A percentile compares a stretch with the other conserved stretches of the same genome.
phyloP scores from a whole-genome alignment of 2,888 invertebrate species.

The Acronicta alni region DNA sequence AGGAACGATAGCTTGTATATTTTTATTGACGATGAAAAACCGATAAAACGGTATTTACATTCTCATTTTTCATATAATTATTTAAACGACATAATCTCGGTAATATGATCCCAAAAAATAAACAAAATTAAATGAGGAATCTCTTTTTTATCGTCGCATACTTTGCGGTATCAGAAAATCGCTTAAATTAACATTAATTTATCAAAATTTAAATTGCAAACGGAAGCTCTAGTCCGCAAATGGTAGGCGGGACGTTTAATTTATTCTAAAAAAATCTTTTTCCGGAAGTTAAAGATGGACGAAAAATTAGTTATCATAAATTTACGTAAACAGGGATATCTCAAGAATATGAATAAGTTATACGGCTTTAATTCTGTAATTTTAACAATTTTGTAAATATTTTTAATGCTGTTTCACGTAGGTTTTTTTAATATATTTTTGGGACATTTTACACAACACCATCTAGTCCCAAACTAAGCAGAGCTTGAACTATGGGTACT shows the following conservation, averaged over 20 bases:
- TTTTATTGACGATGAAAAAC: too few relatives aligned
- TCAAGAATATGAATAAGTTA: slow-evolving; percentile 62
- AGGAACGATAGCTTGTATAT: too few relatives aligned
- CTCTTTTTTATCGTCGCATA: slow-evolving; percentile 9
- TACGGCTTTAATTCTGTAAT: slow-evolving; percentile 35
- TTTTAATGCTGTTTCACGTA: too few relatives aligned
- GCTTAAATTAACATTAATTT: slow-evolving; percentile 49
- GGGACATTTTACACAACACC: too few relatives aligned
- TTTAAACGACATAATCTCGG: slow-evolving; percentile 2
- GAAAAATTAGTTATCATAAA: slow-evolving; percentile 70
- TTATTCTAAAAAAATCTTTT: slow-evolving; percentile 52
- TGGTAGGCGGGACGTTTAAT: slow-evolving; percentile 45
- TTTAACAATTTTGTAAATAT: slow-evolving; percentile 22
- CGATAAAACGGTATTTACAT: slow-evolving; percentile 1
- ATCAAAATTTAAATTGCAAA: slow-evolving; percentile 54
- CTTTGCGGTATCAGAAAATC: slow-evolving; percentile 27
- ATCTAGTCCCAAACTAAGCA: too few relatives aligned
- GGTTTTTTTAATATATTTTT: too few relatives aligned
- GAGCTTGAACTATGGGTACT: too few relatives aligned
- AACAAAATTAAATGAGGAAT: slow-evolving; percentile 10
- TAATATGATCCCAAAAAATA: not conserved
- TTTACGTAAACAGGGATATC: slow-evolving; percentile 62
- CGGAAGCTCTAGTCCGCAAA: slow-evolving; percentile 19
- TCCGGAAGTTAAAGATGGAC: slow-evolving; percentile 48
- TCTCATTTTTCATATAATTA: not conserved